Evolutionary conservation across 1,140 invertebrate species (phyloP), one percentile per base, ranked within the genome.

Genomic region (Drosophila azteca): DNA sequence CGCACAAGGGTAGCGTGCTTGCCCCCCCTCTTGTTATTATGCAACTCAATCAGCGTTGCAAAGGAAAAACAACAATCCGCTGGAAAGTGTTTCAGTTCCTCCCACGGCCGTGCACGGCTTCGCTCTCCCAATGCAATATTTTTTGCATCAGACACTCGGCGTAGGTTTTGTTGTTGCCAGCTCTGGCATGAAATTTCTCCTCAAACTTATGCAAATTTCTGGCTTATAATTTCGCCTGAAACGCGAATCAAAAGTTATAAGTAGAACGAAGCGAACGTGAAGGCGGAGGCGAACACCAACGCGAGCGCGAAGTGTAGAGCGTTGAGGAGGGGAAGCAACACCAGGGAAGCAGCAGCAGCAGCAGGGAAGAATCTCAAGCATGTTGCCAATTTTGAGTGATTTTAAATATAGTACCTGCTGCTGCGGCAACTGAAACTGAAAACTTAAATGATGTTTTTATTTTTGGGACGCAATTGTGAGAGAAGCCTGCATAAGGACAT

Each of bases 361-460:
- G 51, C 20, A 9, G 60, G 15, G 51, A 39, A 13, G n/a, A 67
- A 79, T 60, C 67, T 76, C 57, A 31, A 74, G 29, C 61, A 61
- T 85, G 77, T 85, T 84, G 67, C 64, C 77, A 81, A 74, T 85
- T 84, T 85, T 66, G 77, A 85, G 82, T 79, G 74, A 74, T 87
- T 81, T 85, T 85, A 77, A 85, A 85, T 77, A 87, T 20, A 20
- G 17, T 20, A 20, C 64, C 58, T 69, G 35, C n/a, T 54, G 46
- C n/a, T 50, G 46, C 11, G 22, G 57, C 50, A 44, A 20, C 17
- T 20, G 0, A 20, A 20, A 26, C 63, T 63, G 67, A 43, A 57
- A 65, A 52, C 71, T 61, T 51, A 60, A 82, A 70, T 76, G 58
- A 51, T 53, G 53, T 71, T 76, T 76, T 76, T 78, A 76, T 76